A percentile compares a stretch with the other conserved stretches of the same genome.
Conservation (phyloP, 2,113 vertebrate genomes). For the Oophaga pumilio region DNA sequence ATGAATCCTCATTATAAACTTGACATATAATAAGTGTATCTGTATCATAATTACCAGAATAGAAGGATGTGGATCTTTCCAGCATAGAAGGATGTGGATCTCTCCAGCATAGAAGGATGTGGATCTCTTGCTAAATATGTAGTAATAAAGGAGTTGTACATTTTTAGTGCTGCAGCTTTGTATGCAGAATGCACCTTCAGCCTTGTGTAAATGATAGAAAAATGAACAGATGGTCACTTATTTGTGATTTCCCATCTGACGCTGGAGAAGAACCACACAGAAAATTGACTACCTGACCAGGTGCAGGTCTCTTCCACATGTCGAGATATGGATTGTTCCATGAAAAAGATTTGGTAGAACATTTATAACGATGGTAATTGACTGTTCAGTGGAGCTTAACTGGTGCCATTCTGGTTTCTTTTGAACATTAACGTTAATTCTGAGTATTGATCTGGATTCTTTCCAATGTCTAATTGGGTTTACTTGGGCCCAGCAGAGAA, state of each 20-base stretch:
- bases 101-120: background rate
- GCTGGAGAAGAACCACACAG: background rate
- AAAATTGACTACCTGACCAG: background rate
- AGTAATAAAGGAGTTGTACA: background rate
- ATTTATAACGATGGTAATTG: background rate
- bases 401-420: background rate
- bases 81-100: background rate
- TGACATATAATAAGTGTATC: background rate
- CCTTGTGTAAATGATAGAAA: background rate
- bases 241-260: background rate
- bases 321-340: background rate
- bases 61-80: background rate
- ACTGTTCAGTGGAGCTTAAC: background rate
- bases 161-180: background rate
- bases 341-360: background rate
- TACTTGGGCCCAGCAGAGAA: no score
- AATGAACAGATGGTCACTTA: background rate
- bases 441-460: background rate
- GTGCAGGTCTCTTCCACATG: background rate
- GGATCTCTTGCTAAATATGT: background rate
- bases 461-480: background rate
- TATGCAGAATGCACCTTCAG: background rate
- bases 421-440: background rate
- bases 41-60: background rate
- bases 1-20: background rate